A percentile compares a stretch with the other conserved stretches of the same genome.
Conservation (phyloP, 2,113 vertebrate species). For the Limanda limanda region DNA sequence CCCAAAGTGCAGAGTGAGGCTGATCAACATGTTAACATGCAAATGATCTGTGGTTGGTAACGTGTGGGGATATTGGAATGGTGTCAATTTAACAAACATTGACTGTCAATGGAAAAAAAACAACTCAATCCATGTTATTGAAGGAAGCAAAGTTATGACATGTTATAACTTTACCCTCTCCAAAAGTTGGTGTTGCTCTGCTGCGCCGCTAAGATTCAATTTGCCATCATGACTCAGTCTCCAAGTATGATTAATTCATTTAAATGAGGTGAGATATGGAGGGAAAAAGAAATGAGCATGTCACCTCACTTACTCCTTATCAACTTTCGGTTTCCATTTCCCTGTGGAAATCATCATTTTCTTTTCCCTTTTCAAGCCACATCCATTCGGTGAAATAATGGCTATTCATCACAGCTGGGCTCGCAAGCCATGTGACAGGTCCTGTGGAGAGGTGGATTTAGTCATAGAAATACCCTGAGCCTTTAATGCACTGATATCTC, state of each 20-base stretch:
- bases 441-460: constrained; percentile 32
- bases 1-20: constrained; percentile 21
- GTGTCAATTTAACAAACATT: constrained; percentile 27
- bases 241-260: constrained; percentile 33
- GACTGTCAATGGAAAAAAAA: constrained; percentile 10
- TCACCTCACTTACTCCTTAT: constrained; percentile 40
- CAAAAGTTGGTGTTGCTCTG: constrained; percentile 6
- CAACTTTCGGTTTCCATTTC: neutral
- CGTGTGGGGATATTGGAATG: constrained; percentile 13
- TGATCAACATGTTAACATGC: constrained; percentile 37
- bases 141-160: neutral
- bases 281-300: constrained; percentile 11
- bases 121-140: neutral
- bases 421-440: constrained; percentile 48
- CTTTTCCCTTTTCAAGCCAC: constrained; percentile 13
- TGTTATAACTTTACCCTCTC: neutral
- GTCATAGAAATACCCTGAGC: constrained; percentile 56
- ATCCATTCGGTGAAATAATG: constrained; percentile 56
- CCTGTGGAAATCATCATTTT: constrained; percentile 17
- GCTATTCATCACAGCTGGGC: constrained; percentile 63
- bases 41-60: constrained; percentile 31
- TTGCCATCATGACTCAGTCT: constrained; percentile 36
- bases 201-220: constrained; percentile 32
- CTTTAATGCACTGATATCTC: constrained; percentile 34
- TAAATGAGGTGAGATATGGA: constrained; percentile 29